Evolutionary conservation across 1,140 invertebrate species (phyloP), one percentile per base, ranked within the genome.

Genomic region (Pararge aegeria): DNA sequence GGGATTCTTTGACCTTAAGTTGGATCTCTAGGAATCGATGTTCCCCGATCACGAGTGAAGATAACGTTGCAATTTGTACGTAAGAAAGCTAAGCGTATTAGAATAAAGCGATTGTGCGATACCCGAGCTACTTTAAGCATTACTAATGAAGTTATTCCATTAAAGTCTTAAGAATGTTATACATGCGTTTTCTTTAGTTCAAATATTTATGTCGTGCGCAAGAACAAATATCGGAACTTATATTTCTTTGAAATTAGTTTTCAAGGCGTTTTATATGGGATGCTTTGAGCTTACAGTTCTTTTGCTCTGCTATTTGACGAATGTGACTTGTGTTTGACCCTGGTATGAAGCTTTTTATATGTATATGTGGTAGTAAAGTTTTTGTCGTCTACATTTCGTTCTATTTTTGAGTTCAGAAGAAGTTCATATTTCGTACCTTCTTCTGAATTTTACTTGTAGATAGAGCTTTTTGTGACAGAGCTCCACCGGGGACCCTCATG

Each of bases 101-200:
- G 3, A 34, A 34, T 34, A 34, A 34, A 34, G 7, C 30, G 2
- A 34, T 34, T 34, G 30, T 34, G 30, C 30, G 3, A 34, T 34
- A 34, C 30, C 12, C 4, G 10, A 34, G 30, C 12, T n/a, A 12
- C 38, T 42, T 18, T 15, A 42, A 9, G 13, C 20, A 46, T 21
- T 46, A 46, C 44, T 46, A 46, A 24, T 46, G 44, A 46, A 46
- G 44, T 24, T 21, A 46, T 46, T 46, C 44, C 44, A 46, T 20
- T 46, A 46, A 46, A 13, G 19, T 46, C 19, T 20, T 46, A n/a
- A 46, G 44, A 46, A 46, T 46, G 18, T 46, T 46, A 15, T 42
- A 18, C 38, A 5, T 18, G 1, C n/a, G n/a, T n/a, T n/a, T 42
- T 7, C 30, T 34, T 12, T 7, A 34, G 6, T 42, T 16, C 38